These are phyloP conservation scores for Hypocryptadius cinnamomeus DNA, from an alignment of 2,113 vertebrate genomes.

Conservation along the genomic window DNA sequence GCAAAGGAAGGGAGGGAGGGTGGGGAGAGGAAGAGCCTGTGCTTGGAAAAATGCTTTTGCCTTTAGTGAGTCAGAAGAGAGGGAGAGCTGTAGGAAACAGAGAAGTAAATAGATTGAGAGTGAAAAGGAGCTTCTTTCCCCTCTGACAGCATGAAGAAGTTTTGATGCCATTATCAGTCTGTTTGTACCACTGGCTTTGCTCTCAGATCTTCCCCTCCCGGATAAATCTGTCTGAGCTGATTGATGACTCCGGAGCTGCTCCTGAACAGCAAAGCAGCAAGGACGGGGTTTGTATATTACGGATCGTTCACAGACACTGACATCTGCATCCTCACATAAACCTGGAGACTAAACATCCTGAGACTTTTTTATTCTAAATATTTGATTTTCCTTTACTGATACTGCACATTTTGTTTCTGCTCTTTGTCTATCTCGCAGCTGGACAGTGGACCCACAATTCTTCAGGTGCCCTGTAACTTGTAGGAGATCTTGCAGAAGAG, in stretches of 20 bases:
- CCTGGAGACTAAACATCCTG: slow-evolving; percentile 39
- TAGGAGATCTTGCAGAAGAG: not conserved
- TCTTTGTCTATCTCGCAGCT: not conserved
- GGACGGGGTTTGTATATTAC: not conserved
- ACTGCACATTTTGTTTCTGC: not conserved
- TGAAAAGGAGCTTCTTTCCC: not conserved
- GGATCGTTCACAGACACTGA: not conserved
- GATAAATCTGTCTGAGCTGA: slow-evolving; percentile 22
- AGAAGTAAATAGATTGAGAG: not conserved
- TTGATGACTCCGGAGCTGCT: not conserved
- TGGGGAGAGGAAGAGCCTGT: not conserved
- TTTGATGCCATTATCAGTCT: not conserved
- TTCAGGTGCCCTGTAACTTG: not conserved
- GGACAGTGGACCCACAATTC: not conserved
- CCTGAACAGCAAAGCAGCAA: not conserved
- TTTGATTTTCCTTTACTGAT: slow-evolving; percentile 10
- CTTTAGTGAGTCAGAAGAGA: not conserved
- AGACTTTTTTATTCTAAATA: slow-evolving; percentile 26
- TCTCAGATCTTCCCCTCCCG: not conserved
- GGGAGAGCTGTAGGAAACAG: not conserved
- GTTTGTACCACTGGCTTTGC: not conserved
- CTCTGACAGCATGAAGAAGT: not conserved
- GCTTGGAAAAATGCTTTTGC: not conserved
- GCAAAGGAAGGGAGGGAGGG: not conserved
- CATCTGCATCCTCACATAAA: not conserved